Base-by-base conservation (phyloP, 1,140 invertebrate species). In the Ceratitis capitata region DNA sequence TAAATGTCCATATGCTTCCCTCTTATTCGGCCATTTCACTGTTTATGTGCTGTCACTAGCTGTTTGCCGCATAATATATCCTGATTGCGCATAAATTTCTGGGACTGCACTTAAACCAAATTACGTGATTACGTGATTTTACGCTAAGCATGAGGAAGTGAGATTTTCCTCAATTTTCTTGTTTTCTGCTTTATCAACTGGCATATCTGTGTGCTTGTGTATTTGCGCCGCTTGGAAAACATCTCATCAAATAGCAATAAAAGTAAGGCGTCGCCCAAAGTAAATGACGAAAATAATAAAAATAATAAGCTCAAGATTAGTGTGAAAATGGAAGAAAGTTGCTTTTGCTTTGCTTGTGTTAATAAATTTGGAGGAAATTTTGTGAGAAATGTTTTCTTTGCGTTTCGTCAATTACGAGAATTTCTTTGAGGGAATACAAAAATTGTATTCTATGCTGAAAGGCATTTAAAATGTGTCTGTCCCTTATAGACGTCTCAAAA, bases 41-140 rank as follows among this genome's bases (percentile, higher is more conserved):
- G 6, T 45, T 26, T 7, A 45, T 23, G 69, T 45, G 39, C 64
- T 35, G 4, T 9, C 29, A 29, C 10, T n/a, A 32, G 42, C 5
- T 74, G 42, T 74, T 74, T 74, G 35, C 64, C 39, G 12, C 14
- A 74, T 39, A n/a, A 19, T 26, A 42, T n/a, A 26, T 78, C 3
- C 39, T 78, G 35, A 78, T 78, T 78, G 69, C 69, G 39, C 35
- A 78, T 78, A 78, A 78, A 78, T 78, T 78, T 26, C 35, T 42
- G 32, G 35, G 35, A 19, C 39, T 78, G 69, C 69, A 45, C 69
- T 78, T 78, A 78, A 78, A 78, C 19, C 39, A 78, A 78, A 78
- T 78, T 78, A 78, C 39, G 69, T 78, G 69, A 78, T 78, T 78
- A 78, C 39, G 69, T 78, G 69, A 78, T 78, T 78, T 47, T 42